Base-by-base conservation (phyloP, 1,140 invertebrate genomes). In the Caenorhabditis inopinata region DNA sequence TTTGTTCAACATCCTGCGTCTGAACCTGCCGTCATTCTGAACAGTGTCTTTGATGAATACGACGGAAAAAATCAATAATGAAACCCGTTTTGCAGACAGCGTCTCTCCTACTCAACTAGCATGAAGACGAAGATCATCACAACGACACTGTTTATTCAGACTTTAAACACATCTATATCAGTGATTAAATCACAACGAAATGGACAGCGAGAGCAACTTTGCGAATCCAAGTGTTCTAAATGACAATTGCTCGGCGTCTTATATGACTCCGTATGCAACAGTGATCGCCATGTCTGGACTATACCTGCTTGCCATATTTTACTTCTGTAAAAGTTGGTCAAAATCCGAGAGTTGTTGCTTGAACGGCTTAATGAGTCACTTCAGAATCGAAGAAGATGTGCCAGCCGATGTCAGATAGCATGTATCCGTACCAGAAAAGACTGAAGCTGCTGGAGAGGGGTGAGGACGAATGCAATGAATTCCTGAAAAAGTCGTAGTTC, bases 301-400 rank as follows among this genome's bases (percentile, higher is more conserved):
- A 12, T 68, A 68, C 38, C n/a, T 68, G 2, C 27, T 68, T 68
- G 58, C 27, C 2, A 68, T 68, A 16, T 68, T 68, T 21, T 68
- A 29, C 32, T 68, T 68, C 38, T 68, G 58, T 42, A 68, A 68
- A 38, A 68, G 58, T 68, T 7, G n/a, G 58, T 27, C 11, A 25
- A 25, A 14, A 3, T 1, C 18, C 6, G 29, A 32, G 16, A 9
- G 14, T 16, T 11, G n/a, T 21, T 18, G 38, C 16, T 12, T 16
- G 7, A 12, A 68, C 38, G 14, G 14, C 14, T 42, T 42, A 42
- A 32, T 6, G 9, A 1, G 0, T 38, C 1, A 18, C 23, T 68
- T 38, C 1, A 68, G 58, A 68, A 68, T 68, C 58, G 21, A 68
- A 68, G 21, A 68, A 68, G 58, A 68, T 68, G 58, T 68, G 58